Evolutionary conservation across 1,140 invertebrate genomes (phyloP), one percentile per base, ranked within the genome.

Genomic region (Pseudoatta argentina): DNA sequence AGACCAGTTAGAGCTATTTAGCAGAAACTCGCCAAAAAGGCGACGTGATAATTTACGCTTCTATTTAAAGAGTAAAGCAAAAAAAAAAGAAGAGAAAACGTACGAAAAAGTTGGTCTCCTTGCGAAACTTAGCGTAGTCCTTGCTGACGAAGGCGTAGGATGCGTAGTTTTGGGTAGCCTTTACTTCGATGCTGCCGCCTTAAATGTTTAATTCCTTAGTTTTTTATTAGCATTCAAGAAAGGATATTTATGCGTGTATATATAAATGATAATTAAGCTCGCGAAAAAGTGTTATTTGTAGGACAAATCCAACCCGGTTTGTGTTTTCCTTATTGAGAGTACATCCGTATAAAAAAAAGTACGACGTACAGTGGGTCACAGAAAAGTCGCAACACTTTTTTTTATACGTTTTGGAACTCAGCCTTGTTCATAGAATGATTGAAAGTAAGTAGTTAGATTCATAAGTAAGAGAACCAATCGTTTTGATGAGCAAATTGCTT

Each of bases 171-270:
- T 95, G 95, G 75, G 94, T 92, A 59, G 96, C 95, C 89, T 96
- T 94, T 14, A 96, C 95, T 92, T 96, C 95, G 79, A 96, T 95
- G 57, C 93, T 95, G 83, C 95, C 95, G 94, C 95, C 96, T 96
- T 89, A 87, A 91, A 90, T 48, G 71, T 90, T 63, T 73, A 88
- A 90, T 90, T 24, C 51, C 85, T 90, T 67, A 89, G 67, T 89
- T 85, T 81, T 76, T 90, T 85, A 64, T 7, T 79, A 67, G 57
- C 72, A 86, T 79, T 89, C 66, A 81, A 86, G 66, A 86, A 75
- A 87, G 34, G 75, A 90, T 79, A 87, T 86, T 86, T 51, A 3
- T 67, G 0, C 39, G n/a, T 27, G 6, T 27, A 16, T n/a, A 18
- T 53, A 16, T 27, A 16, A 51, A 8, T 12, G 53, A 61, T 89